These are phyloP conservation scores for Cantharis rufa DNA, from an alignment of 2,888 invertebrate genomes.

Conservation along the genomic window DNA sequence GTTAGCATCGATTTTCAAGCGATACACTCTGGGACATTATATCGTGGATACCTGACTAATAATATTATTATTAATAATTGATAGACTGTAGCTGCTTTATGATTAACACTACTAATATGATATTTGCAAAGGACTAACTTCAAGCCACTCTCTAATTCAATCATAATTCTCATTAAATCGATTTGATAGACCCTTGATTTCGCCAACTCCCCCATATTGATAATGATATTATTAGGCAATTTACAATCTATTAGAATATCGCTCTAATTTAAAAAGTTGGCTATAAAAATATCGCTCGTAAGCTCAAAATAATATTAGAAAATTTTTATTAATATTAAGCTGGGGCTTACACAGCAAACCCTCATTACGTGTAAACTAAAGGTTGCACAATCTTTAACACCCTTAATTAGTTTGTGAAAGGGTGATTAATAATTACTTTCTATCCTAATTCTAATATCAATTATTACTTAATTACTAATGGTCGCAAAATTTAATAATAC, in stretches of 20 bases:
- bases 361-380: neutral
- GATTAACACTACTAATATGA: slow-evolving; percentile 16
- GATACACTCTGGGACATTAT: neutral
- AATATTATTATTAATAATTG: slow-evolving; percentile 14
- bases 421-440: neutral
- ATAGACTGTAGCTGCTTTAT: slow-evolving; percentile 11
- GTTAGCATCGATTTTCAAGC: slow-evolving; percentile 17
- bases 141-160: slow-evolving; percentile 5
- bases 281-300: neutral
- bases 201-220: neutral
- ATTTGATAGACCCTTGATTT: slow-evolving; percentile 2
- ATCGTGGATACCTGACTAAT: slow-evolving; percentile 13
- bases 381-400: neutral
- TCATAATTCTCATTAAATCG: slow-evolving; percentile 16
- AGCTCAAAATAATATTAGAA: neutral
- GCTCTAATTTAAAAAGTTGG: neutral
- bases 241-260: neutral
- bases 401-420: neutral
- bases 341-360: neutral
- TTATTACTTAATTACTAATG: neutral
- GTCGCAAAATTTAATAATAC: neutral
- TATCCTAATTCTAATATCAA: neutral
- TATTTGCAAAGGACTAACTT: slow-evolving; percentile 10
- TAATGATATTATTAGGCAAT: neutral
- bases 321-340: neutral